Base-by-base conservation (phyloP, 2,888 invertebrate genomes). In the Hypomecis punctinalis region DNA sequence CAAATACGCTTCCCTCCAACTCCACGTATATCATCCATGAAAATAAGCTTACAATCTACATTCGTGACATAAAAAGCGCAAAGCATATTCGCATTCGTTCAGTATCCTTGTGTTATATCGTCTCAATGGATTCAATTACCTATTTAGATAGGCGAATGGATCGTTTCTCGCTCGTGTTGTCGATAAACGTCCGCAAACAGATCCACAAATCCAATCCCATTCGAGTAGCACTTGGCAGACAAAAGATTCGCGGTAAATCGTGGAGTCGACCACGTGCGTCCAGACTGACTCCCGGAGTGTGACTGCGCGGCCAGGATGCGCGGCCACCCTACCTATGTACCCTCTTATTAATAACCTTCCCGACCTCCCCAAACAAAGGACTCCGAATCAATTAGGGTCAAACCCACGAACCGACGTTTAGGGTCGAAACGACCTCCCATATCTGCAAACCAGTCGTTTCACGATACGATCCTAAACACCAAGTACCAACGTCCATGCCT, bases 241-340 rank as follows among this genome's bases (percentile, higher is more conserved):
- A 87, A 89, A 85, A 83, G 83, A 78, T 76, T 82, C 82, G 81
- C 84, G 86, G 81, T 73, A 81, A 82, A 78, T 80, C 76, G 80
- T 78, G 79, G 76, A 75, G 74, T 69, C 75, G 70, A 78, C 81
- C 89, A 90, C 91, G 91, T 91, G 91, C 87, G 83, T 66, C 83
- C 82, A 82, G 78, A 73, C 84, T 85, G 81, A 76, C 75, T 80
- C 83, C 84, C 72, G 76, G 73, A 78, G 75, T 76, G 77, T 79
- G 78, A 91, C 92, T 92, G 92, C 92, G 91, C 91, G 83, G 76
- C 69, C 73, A 77, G 76, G 85, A 83, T 92, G 91, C 91, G 92
- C 92, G 86, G 85, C 78, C 75, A 77, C 82, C 84, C 84, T 84
- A 78, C 81, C 78, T 78, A 83, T 80, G 81, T 80, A 71, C 66